Percentiles rank a stretch among this genome's conserved stretches.
These are phyloP conservation scores for Pteruthius melanotis DNA, from an alignment of 2,113 vertebrate species.

Conservation along the genomic window DNA sequence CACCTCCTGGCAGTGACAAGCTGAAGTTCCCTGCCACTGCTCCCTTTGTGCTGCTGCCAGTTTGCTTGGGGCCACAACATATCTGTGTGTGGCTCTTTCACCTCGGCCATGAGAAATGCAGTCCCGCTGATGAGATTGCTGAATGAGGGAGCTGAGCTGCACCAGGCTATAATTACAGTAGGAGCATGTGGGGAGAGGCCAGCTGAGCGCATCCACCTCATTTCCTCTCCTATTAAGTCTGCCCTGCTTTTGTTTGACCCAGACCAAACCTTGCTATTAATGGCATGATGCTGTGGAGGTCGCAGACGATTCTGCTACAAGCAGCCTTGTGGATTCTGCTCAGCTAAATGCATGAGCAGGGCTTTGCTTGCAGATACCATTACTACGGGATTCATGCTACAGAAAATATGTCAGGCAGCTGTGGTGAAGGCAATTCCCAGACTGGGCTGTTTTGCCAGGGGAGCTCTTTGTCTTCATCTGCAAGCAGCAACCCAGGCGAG, in stretches of 20 bases:
- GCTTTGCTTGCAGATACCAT: background rate
- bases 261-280: slow-evolving; percentile 35
- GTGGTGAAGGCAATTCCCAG: background rate
- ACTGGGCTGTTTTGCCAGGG: background rate
- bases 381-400: background rate
- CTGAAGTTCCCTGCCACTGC: background rate
- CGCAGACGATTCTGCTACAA: slow-evolving; percentile 23
- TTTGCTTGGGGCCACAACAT: background rate
- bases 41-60: background rate
- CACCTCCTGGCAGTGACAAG: background rate
- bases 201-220: slow-evolving; percentile 31
- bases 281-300: background rate
- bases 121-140: background rate
- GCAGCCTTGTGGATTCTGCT: background rate
- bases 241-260: slow-evolving; percentile 51
- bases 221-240: slow-evolving; percentile 57
- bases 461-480: background rate
- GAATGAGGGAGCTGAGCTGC: background rate
- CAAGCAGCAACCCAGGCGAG: background rate
- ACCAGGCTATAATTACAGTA: slow-evolving; percentile 15
- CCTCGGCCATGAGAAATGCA: background rate
- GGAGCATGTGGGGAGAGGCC: background rate
- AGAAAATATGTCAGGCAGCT: slow-evolving; percentile 40
- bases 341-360: background rate
- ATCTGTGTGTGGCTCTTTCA: background rate